These are phyloP conservation scores for Centruroides sculpturatus DNA, from an alignment of 1,140 invertebrate genomes.

Conservation along the genomic window DNA sequence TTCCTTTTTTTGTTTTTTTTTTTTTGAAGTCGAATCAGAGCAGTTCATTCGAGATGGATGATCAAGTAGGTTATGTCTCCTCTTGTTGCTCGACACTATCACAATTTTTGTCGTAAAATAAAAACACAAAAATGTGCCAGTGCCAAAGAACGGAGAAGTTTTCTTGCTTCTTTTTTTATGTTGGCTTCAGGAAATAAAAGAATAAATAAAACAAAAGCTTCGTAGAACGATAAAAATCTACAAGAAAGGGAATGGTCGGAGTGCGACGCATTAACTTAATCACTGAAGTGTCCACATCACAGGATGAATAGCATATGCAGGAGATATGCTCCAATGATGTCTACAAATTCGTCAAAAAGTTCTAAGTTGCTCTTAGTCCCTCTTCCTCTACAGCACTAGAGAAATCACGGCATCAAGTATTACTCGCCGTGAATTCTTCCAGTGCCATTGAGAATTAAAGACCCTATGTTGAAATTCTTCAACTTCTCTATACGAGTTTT, in stretches of 20 bases:
- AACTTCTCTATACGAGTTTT: too few relatives aligned
- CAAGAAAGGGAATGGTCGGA: not conserved
- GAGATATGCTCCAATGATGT: too few relatives aligned
- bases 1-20: too few relatives aligned
- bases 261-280: not conserved
- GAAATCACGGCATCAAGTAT: conserved; percentile 19
- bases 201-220: too few relatives aligned
- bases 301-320: not conserved
- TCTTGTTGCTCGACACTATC: conserved; percentile 25
- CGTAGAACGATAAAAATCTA: too few relatives aligned
- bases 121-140: conserved; percentile 26
- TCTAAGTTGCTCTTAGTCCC: not conserved
- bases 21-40: too few relatives aligned
- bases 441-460: conserved; percentile 23
- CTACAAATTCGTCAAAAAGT: too few relatives aligned
- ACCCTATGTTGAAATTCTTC: too few relatives aligned
- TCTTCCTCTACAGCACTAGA: conserved; percentile 24
- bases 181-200: not conserved
- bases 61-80: conserved; percentile 8
- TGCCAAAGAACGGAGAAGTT: conserved; percentile 24
- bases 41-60: too few relatives aligned
- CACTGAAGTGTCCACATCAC: not conserved
- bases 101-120: conserved; percentile 24
- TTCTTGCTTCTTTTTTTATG: not conserved
- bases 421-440: conserved; percentile 25